These are phyloP conservation scores for Cynaeus angustus DNA, from an alignment of 2,888 invertebrate species.

Conservation along the genomic window DNA sequence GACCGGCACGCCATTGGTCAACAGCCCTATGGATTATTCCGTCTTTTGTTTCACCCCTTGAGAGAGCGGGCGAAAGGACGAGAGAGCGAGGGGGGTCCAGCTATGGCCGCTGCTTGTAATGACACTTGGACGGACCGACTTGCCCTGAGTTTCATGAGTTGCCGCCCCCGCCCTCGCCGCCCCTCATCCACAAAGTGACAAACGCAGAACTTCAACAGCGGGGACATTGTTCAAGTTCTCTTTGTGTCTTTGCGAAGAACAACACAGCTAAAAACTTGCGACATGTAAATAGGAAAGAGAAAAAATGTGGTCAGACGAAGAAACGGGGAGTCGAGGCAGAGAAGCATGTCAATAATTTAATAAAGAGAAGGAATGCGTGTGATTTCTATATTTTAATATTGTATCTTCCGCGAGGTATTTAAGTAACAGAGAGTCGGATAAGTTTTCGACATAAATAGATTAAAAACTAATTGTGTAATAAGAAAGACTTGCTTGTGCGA, in stretches of 20 bases:
- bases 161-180: constrained; percentile 52
- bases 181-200: constrained; percentile 52
- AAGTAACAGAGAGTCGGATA: constrained; percentile 57
- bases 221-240: constrained; percentile 53
- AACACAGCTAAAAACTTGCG: not conserved
- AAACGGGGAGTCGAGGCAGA: not conserved
- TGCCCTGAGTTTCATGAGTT: constrained; percentile 65
- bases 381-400: constrained; percentile 67
- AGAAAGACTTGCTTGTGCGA: constrained; percentile 64
- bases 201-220: constrained; percentile 56
- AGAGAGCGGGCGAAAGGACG: constrained; percentile 57
- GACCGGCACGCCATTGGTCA: constrained; percentile 70
- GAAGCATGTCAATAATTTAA: constrained; percentile 68
- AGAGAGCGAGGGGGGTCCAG: constrained; percentile 63
- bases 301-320: not conserved
- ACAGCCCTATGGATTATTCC: constrained; percentile 72
- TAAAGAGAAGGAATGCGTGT: constrained; percentile 66
- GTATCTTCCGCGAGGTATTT: constrained; percentile 64
- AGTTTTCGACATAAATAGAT: constrained; percentile 53
- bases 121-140: constrained; percentile 70
- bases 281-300: not conserved
- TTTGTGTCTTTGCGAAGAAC: constrained; percentile 35
- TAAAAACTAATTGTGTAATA: constrained; percentile 62
- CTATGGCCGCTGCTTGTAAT: constrained; percentile 71
- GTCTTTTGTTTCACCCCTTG: constrained; percentile 71